Evolutionary conservation across 2,113 vertebrate genomes (phyloP).

Genomic region (Aramus guarauna): DNA sequence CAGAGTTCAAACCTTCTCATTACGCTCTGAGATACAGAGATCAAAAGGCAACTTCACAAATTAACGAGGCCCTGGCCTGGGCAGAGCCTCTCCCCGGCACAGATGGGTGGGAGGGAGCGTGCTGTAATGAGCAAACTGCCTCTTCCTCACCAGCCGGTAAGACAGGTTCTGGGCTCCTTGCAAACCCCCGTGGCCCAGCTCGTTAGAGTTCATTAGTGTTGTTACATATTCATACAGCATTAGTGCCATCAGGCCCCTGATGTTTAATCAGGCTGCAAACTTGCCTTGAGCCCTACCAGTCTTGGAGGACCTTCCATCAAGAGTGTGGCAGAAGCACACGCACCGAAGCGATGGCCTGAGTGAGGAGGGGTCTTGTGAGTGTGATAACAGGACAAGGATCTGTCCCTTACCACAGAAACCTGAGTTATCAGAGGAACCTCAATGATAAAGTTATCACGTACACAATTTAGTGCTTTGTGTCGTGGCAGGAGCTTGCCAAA

Average conservation of each 20-base stretch:
- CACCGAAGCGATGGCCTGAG: neutral
- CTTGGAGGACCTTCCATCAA: neutral
- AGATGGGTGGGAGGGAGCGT: neutral
- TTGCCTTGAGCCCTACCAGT: neutral
- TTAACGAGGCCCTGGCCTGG: neutral
- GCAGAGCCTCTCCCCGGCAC: neutral
- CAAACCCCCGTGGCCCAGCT: neutral
- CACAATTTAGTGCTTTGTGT: neutral
- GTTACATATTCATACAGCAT: constrained; percentile 54
- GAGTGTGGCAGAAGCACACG: accelerated
- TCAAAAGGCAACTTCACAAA: constrained; percentile 44
- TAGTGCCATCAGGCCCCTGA: neutral
- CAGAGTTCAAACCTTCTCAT: constrained; percentile 38
- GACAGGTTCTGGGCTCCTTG: constrained; percentile 39
- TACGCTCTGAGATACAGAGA: constrained; percentile 11
- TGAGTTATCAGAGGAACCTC: neutral
- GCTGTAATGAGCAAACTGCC: neutral
- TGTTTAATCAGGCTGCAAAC: neutral
- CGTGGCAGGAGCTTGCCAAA: neutral
- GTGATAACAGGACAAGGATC: neutral
- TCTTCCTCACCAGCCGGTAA: constrained; percentile 40
- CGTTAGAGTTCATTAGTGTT: neutral
- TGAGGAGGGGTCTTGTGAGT: neutral
- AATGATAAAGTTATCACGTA: neutral
- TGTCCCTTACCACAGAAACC: neutral